These are phyloP conservation scores for Drosophila robusta DNA, from an alignment of 2,888 invertebrate species.

Conservation along the genomic window DNA sequence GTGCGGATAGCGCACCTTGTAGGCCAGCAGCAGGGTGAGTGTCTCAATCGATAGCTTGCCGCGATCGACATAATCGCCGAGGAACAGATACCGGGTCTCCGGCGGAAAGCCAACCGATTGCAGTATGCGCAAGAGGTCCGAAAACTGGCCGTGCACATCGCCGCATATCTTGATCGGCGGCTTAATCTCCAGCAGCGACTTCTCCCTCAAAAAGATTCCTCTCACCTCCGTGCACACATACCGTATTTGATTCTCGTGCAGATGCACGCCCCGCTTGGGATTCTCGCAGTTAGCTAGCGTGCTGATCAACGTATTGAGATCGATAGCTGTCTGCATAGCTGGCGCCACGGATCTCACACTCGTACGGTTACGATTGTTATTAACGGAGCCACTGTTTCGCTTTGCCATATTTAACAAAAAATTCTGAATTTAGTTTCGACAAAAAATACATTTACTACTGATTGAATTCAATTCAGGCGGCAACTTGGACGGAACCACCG, in stretches of 20 bases:
- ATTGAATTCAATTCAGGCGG: background rate
- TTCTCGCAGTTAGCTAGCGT: conserved; percentile 22
- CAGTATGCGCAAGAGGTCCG: conserved; percentile 97
- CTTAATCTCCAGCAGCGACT: conserved; percentile 97
- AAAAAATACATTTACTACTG: conserved; percentile 26
- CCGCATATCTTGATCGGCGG: conserved; percentile 99
- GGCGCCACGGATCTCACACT: background rate
- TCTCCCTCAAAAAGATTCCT: conserved; percentile 99
- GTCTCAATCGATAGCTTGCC: conserved; percentile 99
- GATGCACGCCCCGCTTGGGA: conserved; percentile 89
- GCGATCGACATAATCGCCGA: conserved; percentile 99
- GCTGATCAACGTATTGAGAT: conserved; percentile 36
- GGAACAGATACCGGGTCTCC: conserved; percentile 98
- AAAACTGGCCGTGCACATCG: conserved; percentile 99
- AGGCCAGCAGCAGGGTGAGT: conserved; percentile 97
- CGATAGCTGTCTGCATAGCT: background rate
- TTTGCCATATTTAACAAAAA: conserved; percentile 24
- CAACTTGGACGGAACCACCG: background rate
- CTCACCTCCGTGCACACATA: conserved; percentile 98
- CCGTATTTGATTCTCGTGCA: conserved; percentile 98
- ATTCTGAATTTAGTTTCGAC: conserved; percentile 37
- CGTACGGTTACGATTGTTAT: background rate
- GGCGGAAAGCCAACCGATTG: conserved; percentile 99
- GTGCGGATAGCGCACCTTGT: conserved; percentile 99
- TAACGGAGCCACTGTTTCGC: background rate